These are phyloP conservation scores for Apogon hyalosoma DNA, from an alignment of 2,797 vertebrate genomes.

Conservation along the genomic window DNA sequence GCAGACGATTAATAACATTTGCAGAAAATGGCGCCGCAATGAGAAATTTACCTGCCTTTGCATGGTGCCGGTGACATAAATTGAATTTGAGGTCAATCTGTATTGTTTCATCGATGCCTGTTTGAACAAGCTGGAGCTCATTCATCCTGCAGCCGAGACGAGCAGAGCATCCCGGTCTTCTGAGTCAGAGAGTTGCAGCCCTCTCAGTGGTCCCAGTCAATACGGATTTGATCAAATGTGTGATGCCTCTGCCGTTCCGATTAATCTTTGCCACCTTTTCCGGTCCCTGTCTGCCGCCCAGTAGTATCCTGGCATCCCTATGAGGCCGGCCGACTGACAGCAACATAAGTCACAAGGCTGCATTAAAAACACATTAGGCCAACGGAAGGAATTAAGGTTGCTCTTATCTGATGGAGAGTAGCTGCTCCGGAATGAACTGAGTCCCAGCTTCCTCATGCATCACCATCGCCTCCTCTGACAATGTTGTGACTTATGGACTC, in stretches of 20 bases:
- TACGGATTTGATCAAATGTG: slow-evolving; percentile 79
- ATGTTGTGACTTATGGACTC: slow-evolving; percentile 82
- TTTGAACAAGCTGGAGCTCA: slow-evolving; percentile 46
- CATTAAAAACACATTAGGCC: slow-evolving; percentile 88
- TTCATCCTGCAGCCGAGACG: slow-evolving; percentile 55
- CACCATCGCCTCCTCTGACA: slow-evolving; percentile 80
- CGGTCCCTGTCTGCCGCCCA: slow-evolving; percentile 71
- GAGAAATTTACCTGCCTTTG: slow-evolving; percentile 51
- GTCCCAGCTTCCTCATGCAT: slow-evolving; percentile 73
- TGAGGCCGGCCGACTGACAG: slow-evolving; percentile 77
- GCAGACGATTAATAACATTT: slow-evolving; percentile 53
- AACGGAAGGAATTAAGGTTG: slow-evolving; percentile 82
- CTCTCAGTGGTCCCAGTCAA: slow-evolving; percentile 71
- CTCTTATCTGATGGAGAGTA: slow-evolving; percentile 78
- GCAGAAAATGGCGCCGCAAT: slow-evolving; percentile 8
- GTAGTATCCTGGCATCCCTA: slow-evolving; percentile 72
- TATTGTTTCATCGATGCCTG: slow-evolving; percentile 57
- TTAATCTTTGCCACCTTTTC: slow-evolving; percentile 80
- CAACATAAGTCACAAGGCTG: slow-evolving; percentile 85
- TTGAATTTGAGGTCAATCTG: slow-evolving; percentile 57
- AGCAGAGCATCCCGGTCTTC: slow-evolving; percentile 27
- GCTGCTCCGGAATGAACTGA: slow-evolving; percentile 70
- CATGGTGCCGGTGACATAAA: slow-evolving; percentile 42
- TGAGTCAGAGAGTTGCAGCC: slow-evolving; percentile 51
- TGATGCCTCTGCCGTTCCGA: slow-evolving; percentile 59